A percentile compares a stretch with the other conserved stretches of the same genome.
Conservation (phyloP, 2,888 invertebrate genomes). For the Protophormia terraenovae region DNA sequence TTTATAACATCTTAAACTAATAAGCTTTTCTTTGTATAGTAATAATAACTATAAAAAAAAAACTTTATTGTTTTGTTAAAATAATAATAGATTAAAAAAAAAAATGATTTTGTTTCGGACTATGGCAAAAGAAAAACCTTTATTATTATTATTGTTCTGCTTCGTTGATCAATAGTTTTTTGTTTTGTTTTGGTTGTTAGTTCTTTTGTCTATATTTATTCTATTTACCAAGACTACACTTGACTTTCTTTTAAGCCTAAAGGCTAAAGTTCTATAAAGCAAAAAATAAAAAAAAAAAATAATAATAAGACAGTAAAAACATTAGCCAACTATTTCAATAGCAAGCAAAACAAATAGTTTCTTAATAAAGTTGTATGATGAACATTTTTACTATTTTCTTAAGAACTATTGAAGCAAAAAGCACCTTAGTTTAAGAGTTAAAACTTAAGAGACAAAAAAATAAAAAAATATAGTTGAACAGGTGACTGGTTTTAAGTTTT, state of each 20-base stretch:
- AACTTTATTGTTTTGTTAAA: constrained; percentile 36
- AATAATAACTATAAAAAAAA: constrained; percentile 32
- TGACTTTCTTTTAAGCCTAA: constrained; percentile 65
- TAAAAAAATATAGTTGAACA: constrained; percentile 42
- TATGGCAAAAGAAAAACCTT: constrained; percentile 38
- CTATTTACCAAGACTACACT: constrained; percentile 40
- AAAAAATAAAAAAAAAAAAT: background rate
- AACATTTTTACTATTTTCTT: constrained; percentile 21
- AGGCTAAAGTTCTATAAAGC: constrained; percentile 52
- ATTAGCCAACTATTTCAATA: constrained; percentile 5
- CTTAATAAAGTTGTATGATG: constrained; percentile 65
- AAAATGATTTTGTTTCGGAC: constrained; percentile 45
- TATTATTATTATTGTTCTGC: constrained; percentile 63
- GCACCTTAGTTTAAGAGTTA: constrained; percentile 25
- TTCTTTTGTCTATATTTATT: constrained; percentile 53
- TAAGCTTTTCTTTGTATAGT: constrained; percentile 61
- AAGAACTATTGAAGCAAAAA: constrained; percentile 61
- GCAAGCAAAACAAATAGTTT: constrained; percentile 47
- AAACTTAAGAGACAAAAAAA: background rate
- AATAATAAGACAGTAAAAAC: constrained; percentile 2
- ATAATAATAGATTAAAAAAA: constrained; percentile 47
- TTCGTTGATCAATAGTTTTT: constrained; percentile 55
- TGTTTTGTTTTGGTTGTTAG: background rate
- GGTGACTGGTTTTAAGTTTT: constrained; percentile 58
- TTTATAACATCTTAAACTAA: constrained; percentile 53